Conservation (phyloP, 2,113 vertebrate genomes). For the Rhinichthys klamathensis region DNA sequence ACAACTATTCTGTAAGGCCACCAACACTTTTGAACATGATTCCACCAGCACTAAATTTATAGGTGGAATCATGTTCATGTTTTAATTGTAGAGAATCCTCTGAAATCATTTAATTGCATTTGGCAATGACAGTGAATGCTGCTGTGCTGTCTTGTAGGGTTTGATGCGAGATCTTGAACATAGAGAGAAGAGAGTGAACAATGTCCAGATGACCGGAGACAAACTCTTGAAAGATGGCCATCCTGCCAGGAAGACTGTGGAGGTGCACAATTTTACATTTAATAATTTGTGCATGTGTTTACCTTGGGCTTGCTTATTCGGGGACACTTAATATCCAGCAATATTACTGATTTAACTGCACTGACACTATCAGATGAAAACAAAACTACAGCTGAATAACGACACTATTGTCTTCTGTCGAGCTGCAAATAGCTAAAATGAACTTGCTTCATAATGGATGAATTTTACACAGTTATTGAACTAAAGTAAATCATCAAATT, state of each 20-base stretch:
- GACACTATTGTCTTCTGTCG: no score
- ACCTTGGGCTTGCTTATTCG: no score
- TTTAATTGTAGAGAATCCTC: background rate
- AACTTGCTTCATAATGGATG: no score
- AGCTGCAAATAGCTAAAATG: no score
- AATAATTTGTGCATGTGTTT: background rate
- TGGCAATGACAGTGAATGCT: background rate
- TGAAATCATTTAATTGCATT: background rate
- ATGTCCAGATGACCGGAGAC: constrained; percentile 82
- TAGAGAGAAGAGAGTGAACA: constrained; percentile 86
- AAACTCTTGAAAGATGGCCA: constrained; percentile 86
- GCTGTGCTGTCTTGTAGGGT: constrained; percentile 72
- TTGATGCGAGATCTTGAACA: constrained; percentile 92
- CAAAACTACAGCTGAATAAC: no score
- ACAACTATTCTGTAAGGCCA: constrained; percentile 87
- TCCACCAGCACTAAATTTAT: background rate
- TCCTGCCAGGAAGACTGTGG: constrained; percentile 82
- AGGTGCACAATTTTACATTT: constrained; percentile 71
- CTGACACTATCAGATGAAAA: no score
- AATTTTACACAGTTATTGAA: no score
- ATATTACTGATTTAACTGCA: no score
- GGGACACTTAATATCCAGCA: no score
- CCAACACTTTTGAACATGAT: background rate
- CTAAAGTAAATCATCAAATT: no score
- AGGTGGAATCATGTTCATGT: no score